phyloP scores from a whole-genome alignment of 1,140 invertebrate genomes.

The Andrena cerasifolii region DNA sequence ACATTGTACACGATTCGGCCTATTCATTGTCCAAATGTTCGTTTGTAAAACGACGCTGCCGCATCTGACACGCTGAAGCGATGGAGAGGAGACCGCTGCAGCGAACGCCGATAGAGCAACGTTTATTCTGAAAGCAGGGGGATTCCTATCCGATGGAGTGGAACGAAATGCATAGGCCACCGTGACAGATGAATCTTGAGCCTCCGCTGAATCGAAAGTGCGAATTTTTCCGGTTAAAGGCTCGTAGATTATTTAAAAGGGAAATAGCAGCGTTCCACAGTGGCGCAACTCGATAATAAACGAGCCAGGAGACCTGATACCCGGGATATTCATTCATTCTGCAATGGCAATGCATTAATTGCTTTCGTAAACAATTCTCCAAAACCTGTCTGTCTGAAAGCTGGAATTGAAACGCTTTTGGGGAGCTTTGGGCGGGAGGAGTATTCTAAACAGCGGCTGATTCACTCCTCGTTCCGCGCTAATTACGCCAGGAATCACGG shows the following conservation, averaged over 20 bases:
- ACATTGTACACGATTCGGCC: constrained; percentile 39
- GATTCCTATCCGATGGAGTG: background rate
- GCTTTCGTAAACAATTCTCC: background rate
- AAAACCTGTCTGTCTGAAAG: background rate
- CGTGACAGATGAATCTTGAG: too few relatives aligned
- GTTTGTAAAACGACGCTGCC: constrained; percentile 34
- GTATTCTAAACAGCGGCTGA: background rate
- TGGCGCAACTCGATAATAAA: background rate
- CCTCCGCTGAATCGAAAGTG: too few relatives aligned
- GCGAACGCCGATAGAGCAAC: background rate
- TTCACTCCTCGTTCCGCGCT: background rate
- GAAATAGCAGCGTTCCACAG: background rate
- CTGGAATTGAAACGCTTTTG: background rate
- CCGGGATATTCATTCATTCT: too few relatives aligned
- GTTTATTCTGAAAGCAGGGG: background rate
- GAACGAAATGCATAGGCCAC: background rate
- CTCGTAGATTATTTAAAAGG: background rate
- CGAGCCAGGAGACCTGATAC: too few relatives aligned
- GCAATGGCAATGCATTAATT: too few relatives aligned
- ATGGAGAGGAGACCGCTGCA: background rate
- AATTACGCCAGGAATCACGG: background rate
- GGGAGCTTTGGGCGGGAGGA: background rate
- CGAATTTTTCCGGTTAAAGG: too few relatives aligned
- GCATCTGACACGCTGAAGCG: constrained; percentile 2
- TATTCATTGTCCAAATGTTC: constrained; percentile 32